Base-by-base conservation (phyloP, 2,888 invertebrate genomes). In the Nymphalis polychloros region DNA sequence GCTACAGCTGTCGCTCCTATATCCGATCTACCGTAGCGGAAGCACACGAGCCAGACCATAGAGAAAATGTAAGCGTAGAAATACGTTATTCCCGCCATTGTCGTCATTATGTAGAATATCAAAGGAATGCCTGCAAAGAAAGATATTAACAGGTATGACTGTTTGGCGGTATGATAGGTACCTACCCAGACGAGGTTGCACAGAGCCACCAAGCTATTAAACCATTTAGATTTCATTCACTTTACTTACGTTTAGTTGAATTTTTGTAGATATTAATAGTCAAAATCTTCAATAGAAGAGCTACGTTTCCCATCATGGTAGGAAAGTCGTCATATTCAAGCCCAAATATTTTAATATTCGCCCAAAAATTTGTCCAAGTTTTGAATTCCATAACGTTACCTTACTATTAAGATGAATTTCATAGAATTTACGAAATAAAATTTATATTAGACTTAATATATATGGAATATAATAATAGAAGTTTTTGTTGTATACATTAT, bases 221-320 rank as follows among this genome's bases (percentile, higher is more conserved):
- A 7, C 31, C 7, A 8, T 23, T 23, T 23, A 23, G 1, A 23
- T 23, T 23, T 23, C 23, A 23, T 23, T 23, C n/a, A 19, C 7
- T n/a, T 10, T 16, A 78, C 78, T 76, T 77, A 85, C 85, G 74
- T 69, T 75, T 7, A 19, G n/a, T 75, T 77, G 66, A 79, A 5
- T 77, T 72, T 13, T 63, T 74, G 67, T 86, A 82, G 41, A 87
- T 76, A 64, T 84, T 81, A 0, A 88, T 73, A 0, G 81, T 76
- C 6, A 86, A 64, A 0, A 72, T 55, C 53, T 83, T 73, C 41
- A 87, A 75, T 64, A 87, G 66, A 13, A 74, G 46, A 1, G 80
- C 76, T 0, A 83, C 76, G 68, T 88, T 87, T 64, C 78, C 78
- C 20, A 87, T 19, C 82, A 88, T 85, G 0, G 84, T 84, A 0